A percentile compares a stretch with the other conserved stretches of the same genome.
Evolutionary conservation across 1,140 invertebrate species (phyloP).

Genomic region (Parapsyche elsis): DNA sequence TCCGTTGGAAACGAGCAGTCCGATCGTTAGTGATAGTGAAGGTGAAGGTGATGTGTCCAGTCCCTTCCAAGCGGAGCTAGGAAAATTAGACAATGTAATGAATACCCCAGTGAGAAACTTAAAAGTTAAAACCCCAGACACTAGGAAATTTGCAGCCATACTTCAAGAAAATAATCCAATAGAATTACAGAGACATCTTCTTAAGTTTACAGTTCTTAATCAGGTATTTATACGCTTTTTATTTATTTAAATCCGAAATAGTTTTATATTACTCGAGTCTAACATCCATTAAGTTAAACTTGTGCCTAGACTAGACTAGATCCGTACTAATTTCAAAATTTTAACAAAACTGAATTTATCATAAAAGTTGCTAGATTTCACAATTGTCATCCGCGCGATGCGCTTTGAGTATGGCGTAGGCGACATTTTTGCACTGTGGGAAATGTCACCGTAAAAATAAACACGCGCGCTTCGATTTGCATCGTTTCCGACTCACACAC

Average conservation of each 20-base stretch:
- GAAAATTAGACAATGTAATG: constrained; percentile 67
- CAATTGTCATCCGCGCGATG: too few relatives aligned
- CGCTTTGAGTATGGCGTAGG: background rate
- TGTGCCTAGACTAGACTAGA: background rate
- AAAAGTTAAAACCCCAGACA: constrained; percentile 70
- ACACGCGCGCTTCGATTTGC: too few relatives aligned
- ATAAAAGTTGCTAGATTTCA: too few relatives aligned
- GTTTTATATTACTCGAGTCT: too few relatives aligned
- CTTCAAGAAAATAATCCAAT: constrained; percentile 82
- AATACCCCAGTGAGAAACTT: constrained; percentile 67
- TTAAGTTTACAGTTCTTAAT: constrained; percentile 85
- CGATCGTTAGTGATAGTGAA: constrained; percentile 16
- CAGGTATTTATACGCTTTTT: constrained; percentile 74
- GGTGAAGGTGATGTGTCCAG: constrained; percentile 29
- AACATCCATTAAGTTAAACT: too few relatives aligned
- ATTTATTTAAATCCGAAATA: too few relatives aligned
- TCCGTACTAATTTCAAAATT: background rate
- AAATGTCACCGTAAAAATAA: background rate
- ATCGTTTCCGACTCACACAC: too few relatives aligned
- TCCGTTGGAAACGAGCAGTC: constrained; percentile 51
- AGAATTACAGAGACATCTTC: constrained; percentile 84
- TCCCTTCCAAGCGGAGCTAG: constrained; percentile 58
- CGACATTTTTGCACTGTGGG: constrained; percentile 7
- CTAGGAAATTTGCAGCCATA: constrained; percentile 83
- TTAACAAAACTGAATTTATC: background rate